phyloP scores from a whole-genome alignment of 2,888 invertebrate genomes.

The Suillia variegata region DNA sequence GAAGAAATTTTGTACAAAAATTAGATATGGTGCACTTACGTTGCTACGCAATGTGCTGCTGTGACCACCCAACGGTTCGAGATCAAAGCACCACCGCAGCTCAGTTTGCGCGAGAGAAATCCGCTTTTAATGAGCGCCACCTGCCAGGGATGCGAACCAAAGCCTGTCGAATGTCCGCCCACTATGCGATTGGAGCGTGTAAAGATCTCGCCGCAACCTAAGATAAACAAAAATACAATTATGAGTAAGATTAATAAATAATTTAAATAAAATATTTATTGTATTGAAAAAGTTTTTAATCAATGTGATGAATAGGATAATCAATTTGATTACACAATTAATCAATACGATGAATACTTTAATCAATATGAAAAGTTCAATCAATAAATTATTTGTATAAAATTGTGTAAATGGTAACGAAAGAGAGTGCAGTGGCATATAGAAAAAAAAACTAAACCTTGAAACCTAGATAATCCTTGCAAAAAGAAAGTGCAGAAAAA shows the following conservation, averaged over 20 bases:
- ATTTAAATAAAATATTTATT: slow-evolving; percentile 2
- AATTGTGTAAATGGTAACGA: no score
- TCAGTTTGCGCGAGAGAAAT: slow-evolving; percentile 85
- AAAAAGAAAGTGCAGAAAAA: background rate
- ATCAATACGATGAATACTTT: no score
- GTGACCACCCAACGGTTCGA: slow-evolving; percentile 92
- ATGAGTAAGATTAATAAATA: slow-evolving; percentile 1
- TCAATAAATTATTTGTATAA: no score
- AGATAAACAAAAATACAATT: slow-evolving; percentile 47
- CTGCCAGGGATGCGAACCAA: slow-evolving; percentile 94
- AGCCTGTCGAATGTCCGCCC: slow-evolving; percentile 87
- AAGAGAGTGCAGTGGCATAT: no score
- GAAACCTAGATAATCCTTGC: background rate
- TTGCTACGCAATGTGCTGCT: slow-evolving; percentile 89
- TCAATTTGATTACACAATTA: background rate
- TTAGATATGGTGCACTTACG: slow-evolving; percentile 66
- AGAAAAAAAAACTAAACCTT: background rate
- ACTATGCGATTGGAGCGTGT: slow-evolving; percentile 88
- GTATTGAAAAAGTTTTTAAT: slow-evolving; percentile 5
- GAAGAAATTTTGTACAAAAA: no score
- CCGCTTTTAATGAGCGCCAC: slow-evolving; percentile 91
- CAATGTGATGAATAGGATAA: background rate
- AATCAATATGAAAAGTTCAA: no score
- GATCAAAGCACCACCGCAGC: slow-evolving; percentile 88
- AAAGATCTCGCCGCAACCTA: slow-evolving; percentile 90